Evolutionary conservation across 2,113 vertebrate genomes (phyloP), one percentile per base, ranked within the genome.

Genomic region (Lophura nycthemera): DNA sequence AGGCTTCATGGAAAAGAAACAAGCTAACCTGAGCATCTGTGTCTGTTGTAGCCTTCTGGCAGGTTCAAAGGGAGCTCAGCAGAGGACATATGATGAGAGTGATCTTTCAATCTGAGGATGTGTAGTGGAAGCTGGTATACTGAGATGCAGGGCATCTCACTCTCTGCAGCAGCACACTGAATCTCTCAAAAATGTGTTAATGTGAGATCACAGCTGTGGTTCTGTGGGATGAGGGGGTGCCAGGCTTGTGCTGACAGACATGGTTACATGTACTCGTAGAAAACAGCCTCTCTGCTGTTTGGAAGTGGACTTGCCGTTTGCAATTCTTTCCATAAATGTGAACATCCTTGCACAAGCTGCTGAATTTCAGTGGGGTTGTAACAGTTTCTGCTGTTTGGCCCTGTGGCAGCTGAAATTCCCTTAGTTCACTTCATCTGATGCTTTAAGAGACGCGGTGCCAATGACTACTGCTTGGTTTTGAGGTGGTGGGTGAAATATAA

Each of bases 221-320:
- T 60, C 52, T 60, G 38, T 7, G 5, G 29, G 6, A 5, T 8
- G 13, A 36, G 10, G 11, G 5, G 7, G 6, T 48, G 30, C 40
- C 50, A 78, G 30, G 38, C 8, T 34, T 22, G 38, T 27, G 7
- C 11, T 75, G 48, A 25, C 48, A 50, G 48, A 50, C 25, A 25
- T 50, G 48, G 48, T 25, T 50, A 50, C 24, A 25, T 50, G 48
- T 50, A 50, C 48, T 50, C 4, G 20, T 38, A 52, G 60, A 57
- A 45, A 61, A 0, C 2, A 1, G 1, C 56, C 13, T 77, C 1
- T 29, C 1, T 29, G 0, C 29, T 40, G 5, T 5, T 64, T 42
- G 8, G n/a, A 54, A 40, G 6, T 12, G 54, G 42, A 60, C 21
- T 11, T 5, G 3, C 8, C 18, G 8, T 19, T 8, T 70, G 18